Conservation (phyloP, 1,140 invertebrate genomes). For the Hyles vespertilio region DNA sequence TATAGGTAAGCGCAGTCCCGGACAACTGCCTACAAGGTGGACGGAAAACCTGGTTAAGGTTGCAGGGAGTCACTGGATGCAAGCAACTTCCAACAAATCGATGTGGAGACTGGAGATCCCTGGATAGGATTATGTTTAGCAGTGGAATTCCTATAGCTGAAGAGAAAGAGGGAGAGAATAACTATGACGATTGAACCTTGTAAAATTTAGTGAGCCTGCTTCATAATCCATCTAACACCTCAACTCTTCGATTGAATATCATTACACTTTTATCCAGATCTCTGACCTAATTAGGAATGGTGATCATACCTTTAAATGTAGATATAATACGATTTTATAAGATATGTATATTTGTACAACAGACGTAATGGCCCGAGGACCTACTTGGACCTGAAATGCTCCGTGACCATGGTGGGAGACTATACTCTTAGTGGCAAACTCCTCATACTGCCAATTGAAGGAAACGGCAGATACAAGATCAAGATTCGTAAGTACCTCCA, state of each 20-base stretch:
- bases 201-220: background rate
- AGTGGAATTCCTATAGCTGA: no score
- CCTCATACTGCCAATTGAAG: slow-evolving; percentile 54
- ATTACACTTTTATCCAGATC: background rate
- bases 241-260: background rate
- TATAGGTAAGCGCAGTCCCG: no score
- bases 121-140: no score
- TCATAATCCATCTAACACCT: background rate
- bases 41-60: no score
- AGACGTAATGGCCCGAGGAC: slow-evolving; percentile 34
- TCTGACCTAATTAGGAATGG: background rate
- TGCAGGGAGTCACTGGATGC: no score
- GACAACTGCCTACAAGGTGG: no score
- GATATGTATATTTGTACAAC: slow-evolving; percentile 15
- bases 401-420: slow-evolving; percentile 45
- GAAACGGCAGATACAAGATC: slow-evolving; percentile 58
- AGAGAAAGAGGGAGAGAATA: no score
- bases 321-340: background rate
- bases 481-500: slow-evolving; percentile 64
- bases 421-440: slow-evolving; percentile 52
- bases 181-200: no score
- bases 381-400: slow-evolving; percentile 39
- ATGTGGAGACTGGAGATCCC: no score
- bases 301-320: background rate
- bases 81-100: no score